Evolutionary conservation across 2,888 invertebrate genomes (phyloP), one percentile per base, ranked within the genome.

Genomic region (Spilosoma lubricipeda): DNA sequence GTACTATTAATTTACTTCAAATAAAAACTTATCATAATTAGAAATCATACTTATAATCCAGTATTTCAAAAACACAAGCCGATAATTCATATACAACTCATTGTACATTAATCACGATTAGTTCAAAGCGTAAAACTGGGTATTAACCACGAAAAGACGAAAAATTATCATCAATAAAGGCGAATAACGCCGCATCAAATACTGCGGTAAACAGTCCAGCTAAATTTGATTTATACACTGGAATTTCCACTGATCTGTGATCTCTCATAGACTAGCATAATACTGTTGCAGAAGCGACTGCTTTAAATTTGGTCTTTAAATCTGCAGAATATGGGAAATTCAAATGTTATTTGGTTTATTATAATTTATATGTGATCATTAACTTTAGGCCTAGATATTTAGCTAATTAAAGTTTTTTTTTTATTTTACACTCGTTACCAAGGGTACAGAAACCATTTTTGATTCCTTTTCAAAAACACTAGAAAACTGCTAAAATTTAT

Each of bases 181-280:
- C 68, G 73, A 78, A 82, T 82, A 76, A 78, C 75, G 56, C 73
- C 71, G 48, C 73, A 67, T 76, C 81, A 81, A 74, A 75, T 72
- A 71, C 78, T 77, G 42, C 52, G 81, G 77, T 86, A 85, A 87
- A 81, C 88, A 84, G 84, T 85, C 87, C 87, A 86, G 87, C 86
- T 82, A 86, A 87, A 90, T 89, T 89, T 91, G 91, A 91, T 92
- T 91, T 91, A 91, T 90, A 80, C 73, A 74, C 81, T 79, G 73
- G 85, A 88, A 88, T 87, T 87, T 80, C 87, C 90, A 88, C 89
- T 91, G 89, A 89, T 86, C 90, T 88, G 88, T 85, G 76, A 86
- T 78, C 70, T 70, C 56, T 0, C 88, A 89, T 75, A 88, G 90
- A 89, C 73, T 77, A 83, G 48, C 7, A 39, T 7, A 1, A 63